phyloP scores from a whole-genome alignment of 2,113 vertebrate genomes.

The Myotis yumanensis region DNA sequence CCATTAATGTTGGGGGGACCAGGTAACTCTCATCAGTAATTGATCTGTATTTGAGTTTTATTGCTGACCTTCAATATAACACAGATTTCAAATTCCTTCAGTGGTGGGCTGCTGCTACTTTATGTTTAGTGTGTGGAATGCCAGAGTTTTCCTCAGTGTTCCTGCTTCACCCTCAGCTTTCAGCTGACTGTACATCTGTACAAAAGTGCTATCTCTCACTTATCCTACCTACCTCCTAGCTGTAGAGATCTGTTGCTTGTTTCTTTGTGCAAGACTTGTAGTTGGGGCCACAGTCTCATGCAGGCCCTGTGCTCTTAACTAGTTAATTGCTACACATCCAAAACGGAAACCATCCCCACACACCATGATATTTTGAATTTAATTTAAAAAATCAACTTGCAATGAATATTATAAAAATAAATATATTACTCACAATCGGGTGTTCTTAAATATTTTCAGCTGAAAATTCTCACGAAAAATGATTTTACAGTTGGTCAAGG shows the following conservation, averaged over 20 bases:
- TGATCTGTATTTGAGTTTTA: neutral
- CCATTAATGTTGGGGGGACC: neutral
- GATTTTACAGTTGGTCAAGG: too few relatives aligned
- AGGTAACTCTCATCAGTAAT: neutral
- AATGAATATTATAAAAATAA: too few relatives aligned
- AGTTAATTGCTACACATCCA: too few relatives aligned
- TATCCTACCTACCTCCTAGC: neutral
- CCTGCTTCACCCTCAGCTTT: neutral
- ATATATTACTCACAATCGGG: too few relatives aligned
- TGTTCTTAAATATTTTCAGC: too few relatives aligned
- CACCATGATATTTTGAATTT: too few relatives aligned
- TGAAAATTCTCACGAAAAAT: too few relatives aligned
- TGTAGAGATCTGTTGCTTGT: neutral
- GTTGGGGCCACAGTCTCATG: neutral
- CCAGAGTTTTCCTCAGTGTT: neutral
- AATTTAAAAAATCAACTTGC: too few relatives aligned
- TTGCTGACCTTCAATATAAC: neutral
- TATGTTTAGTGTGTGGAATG: neutral
- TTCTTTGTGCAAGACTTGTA: constrained; percentile 12
- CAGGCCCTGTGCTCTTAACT: neutral
- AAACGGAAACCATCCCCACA: too few relatives aligned
- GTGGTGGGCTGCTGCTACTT: neutral
- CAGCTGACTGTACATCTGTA: neutral
- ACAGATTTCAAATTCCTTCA: neutral
- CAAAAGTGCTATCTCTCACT: neutral